phyloP scores from a whole-genome alignment of 2,113 vertebrate species.

The Eptesicus fuscus region DNA sequence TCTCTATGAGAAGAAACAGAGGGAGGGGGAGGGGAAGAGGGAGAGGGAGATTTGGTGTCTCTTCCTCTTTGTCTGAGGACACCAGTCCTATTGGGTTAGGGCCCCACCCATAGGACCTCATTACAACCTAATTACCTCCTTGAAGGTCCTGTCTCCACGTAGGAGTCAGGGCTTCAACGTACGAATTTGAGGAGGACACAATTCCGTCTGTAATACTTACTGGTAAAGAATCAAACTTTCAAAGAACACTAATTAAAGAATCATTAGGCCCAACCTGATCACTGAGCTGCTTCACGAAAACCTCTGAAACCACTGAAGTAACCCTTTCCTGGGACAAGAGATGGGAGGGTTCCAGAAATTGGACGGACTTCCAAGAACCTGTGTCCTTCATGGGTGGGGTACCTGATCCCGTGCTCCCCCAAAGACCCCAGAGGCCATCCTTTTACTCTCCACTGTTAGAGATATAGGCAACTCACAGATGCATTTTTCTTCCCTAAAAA shows the following conservation, averaged over 20 bases:
- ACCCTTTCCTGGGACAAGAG: background rate
- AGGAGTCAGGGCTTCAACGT: background rate
- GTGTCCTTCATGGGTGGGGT: background rate
- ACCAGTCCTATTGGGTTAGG: too few relatives aligned
- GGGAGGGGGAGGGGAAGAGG: too few relatives aligned
- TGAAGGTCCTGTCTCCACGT: background rate
- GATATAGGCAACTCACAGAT: background rate
- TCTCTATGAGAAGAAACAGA: background rate
- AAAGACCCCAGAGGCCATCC: background rate
- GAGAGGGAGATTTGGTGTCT: background rate
- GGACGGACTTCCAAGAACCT: background rate
- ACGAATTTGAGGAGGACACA: background rate
- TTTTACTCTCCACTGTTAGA: background rate
- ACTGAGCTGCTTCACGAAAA: background rate
- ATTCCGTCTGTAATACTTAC: fast-evolving
- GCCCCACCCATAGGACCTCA: background rate
- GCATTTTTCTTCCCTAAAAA: background rate
- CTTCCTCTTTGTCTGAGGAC: background rate
- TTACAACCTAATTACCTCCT: background rate
- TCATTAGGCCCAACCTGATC: background rate
- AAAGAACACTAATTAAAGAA: background rate
- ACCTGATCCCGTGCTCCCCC: background rate
- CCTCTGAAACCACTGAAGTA: background rate
- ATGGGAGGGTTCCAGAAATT: background rate
- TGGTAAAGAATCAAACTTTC: background rate